Base-by-base conservation (phyloP, 2,888 invertebrate genomes). In the Protodeltote pygarga region DNA sequence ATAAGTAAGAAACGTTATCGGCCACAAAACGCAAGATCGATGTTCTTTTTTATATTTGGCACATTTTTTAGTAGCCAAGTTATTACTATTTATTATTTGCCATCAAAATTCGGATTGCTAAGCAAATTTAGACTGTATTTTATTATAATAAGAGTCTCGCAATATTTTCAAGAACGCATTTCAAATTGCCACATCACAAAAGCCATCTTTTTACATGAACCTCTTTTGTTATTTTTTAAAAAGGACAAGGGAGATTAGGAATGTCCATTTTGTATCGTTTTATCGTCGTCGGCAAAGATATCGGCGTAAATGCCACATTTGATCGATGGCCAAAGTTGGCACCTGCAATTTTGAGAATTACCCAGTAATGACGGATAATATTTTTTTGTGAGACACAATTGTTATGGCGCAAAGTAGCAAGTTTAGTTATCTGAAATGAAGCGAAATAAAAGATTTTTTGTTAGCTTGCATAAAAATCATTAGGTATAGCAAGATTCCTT, bases 241-340 rank as follows among this genome's bases (percentile, higher is more conserved):
- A 81, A 81, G 81, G 82, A 84, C 87, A 85, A 79, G 77, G 73
- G 78, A 65, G 87, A 91, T 90, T 89, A 88, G 85, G 83, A 77
- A 81, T 89, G 90, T 88, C 85, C 88, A 81, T 88, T 87, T 81
- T 83, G 87, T 87, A 64, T 71, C 70, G 78, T 83, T 84, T 85
- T 85, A 80, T 79, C 65, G 73, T 79, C 65, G 73, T 69, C 54
- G 62, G 66, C 75, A 65, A 65, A 69, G 64, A 70, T 54, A 66
- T 71, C 67, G 79, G 78, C 73, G 78, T 87, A 81, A 89, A 88
- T 85, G 90, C 82, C 89, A 89, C 73, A 73, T 60, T 78, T 90
- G 90, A 90, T 90, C 69, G 87, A 91, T 90, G 80, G 72, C 61
- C 41, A 28, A 31, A 35, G 50, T 65, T 78, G 63, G 74, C 89